Evolutionary conservation across 1,140 invertebrate species (phyloP).

Genomic region (Nasonia giraulti): DNA sequence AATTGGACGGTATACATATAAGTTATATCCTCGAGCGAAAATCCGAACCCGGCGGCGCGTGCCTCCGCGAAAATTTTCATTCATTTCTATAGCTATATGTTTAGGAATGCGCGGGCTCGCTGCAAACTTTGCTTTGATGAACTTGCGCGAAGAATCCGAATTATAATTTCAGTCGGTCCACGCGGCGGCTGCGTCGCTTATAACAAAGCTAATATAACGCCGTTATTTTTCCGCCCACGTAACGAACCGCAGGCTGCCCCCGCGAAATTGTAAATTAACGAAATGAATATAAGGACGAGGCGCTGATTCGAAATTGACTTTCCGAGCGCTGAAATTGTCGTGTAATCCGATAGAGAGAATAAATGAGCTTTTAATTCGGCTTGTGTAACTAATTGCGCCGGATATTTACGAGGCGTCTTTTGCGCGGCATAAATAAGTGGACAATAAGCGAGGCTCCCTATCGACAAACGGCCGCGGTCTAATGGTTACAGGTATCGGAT

Average conservation of each 20-base stretch:
- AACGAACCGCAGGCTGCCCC: no score
- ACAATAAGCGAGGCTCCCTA: background rate
- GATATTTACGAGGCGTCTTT: background rate
- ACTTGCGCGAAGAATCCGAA: constrained; percentile 18
- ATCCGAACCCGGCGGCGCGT: constrained; percentile 33
- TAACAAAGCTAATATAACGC: no score
- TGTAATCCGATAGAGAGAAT: background rate
- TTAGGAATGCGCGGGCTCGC: background rate
- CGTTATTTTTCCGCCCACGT: no score
- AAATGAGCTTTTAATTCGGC: background rate
- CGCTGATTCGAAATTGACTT: no score
- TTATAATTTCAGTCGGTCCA: background rate
- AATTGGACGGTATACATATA: constrained; percentile 46
- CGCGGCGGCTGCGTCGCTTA: background rate
- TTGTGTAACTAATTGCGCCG: background rate
- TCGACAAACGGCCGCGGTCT: background rate
- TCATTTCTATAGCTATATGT: background rate
- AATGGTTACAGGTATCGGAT: constrained; percentile 20
- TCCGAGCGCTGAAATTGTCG: no score
- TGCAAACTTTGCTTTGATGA: constrained; percentile 31
- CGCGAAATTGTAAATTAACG: no score
- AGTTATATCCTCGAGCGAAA: constrained; percentile 30
- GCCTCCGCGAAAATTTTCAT: constrained; percentile 37
- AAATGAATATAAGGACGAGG: no score
- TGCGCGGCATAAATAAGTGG: background rate